Conservation (phyloP, 2,113 vertebrate genomes). For the Abramis brama region DNA sequence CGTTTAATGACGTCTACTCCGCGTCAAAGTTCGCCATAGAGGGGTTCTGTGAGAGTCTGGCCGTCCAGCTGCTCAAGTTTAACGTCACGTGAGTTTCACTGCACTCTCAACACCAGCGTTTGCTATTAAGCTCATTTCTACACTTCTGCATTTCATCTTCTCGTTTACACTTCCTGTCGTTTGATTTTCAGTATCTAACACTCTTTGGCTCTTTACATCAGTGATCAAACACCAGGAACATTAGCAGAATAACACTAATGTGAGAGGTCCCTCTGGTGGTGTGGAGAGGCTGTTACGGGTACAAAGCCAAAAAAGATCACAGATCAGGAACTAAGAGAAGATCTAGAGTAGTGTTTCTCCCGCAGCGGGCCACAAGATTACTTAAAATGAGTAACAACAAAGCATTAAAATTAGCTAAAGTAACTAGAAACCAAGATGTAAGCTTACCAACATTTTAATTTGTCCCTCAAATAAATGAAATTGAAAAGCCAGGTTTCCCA, state of each 20-base stretch:
- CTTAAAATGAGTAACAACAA: not conserved
- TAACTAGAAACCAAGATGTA: not conserved
- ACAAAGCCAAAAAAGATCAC: not conserved
- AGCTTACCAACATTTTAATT: not conserved
- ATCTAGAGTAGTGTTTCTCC: not conserved
- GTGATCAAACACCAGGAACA: not conserved
- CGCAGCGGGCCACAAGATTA: not conserved
- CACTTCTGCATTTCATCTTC: not conserved
- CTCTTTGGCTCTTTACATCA: not conserved
- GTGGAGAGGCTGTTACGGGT: not conserved
- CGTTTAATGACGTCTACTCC: constrained; percentile 76
- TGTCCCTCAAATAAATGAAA: not conserved
- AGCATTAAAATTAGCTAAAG: not conserved
- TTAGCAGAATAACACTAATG: not conserved
- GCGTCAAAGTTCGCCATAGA: constrained; percentile 80
- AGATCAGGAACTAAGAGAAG: not conserved
- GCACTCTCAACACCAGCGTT: not conserved
- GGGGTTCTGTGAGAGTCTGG: constrained; percentile 78
- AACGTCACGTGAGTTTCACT: constrained; percentile 72
- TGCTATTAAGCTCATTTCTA: not conserved
- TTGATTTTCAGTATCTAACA: not conserved
- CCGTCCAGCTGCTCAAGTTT: constrained; percentile 74
- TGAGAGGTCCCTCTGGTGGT: not conserved
- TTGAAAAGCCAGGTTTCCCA: not conserved
- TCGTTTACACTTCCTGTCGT: not conserved